Conservation (phyloP, 2,888 invertebrate genomes). For the Lycophotia porphyrea region DNA sequence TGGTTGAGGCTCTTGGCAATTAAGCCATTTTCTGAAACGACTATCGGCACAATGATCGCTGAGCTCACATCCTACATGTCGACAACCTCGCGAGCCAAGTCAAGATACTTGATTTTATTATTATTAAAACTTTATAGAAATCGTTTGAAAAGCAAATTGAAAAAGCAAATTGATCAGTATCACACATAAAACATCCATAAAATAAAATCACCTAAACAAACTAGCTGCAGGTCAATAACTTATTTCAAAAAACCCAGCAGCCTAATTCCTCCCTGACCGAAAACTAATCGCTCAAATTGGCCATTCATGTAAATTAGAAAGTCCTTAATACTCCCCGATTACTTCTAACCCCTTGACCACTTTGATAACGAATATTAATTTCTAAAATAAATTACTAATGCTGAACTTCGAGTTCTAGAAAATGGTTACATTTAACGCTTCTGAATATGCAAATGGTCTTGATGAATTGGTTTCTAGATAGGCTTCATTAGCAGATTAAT, state of each 20-base stretch:
- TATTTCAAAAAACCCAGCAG: background rate
- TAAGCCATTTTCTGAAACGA: too few species aligned
- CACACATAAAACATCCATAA: background rate
- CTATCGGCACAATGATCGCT: too few species aligned
- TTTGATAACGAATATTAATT: slow-evolving; percentile 53
- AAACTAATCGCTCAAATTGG: slow-evolving; percentile 11
- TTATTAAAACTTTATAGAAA: too few species aligned
- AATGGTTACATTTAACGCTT: slow-evolving; percentile 31
- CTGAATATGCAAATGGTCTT: slow-evolving; percentile 52
- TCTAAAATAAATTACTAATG: slow-evolving; percentile 52
- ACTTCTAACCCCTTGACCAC: slow-evolving; percentile 19
- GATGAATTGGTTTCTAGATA: slow-evolving; percentile 55
- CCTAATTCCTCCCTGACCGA: background rate
- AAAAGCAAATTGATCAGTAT: background rate
- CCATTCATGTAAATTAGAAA: slow-evolving; percentile 34
- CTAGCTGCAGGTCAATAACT: background rate
- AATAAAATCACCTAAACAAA: background rate
- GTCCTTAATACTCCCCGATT: slow-evolving; percentile 8
- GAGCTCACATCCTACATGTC: too few species aligned
- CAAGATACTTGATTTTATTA: too few species aligned
- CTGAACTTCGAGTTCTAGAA: slow-evolving; percentile 40
- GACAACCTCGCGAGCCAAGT: too few species aligned
- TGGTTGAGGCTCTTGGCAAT: too few species aligned
- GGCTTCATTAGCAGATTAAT: slow-evolving; percentile 44
- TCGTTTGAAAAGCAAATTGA: background rate